phyloP scores from a whole-genome alignment of 2,888 invertebrate species.

The Cantharis flavilabris region DNA sequence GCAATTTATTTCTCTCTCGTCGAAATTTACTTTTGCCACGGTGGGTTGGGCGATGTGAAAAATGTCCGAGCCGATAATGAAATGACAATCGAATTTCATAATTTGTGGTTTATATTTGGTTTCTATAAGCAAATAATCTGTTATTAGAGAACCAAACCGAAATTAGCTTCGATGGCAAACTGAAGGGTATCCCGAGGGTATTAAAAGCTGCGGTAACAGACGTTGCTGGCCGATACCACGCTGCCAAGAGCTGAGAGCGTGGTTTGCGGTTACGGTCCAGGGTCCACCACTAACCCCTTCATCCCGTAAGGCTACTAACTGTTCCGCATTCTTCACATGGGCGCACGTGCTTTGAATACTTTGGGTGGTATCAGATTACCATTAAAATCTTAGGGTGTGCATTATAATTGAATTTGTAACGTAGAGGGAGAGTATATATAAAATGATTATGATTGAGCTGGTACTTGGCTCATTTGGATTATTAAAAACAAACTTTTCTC shows the following conservation, averaged over 20 bases:
- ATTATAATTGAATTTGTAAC: background rate
- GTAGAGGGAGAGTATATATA: background rate
- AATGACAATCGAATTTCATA: background rate
- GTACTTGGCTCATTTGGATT: background rate
- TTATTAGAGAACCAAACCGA: conserved; percentile 26
- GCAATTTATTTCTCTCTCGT: no score
- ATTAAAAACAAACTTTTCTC: background rate
- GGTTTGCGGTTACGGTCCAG: conserved; percentile 34
- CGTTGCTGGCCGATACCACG: conserved; percentile 23
- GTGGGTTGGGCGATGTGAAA: background rate
- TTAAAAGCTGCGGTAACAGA: conserved; percentile 29
- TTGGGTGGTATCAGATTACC: conserved; percentile 12
- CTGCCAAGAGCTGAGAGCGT: conserved; percentile 34
- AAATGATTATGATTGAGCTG: background rate
- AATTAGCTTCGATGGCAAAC: conserved; percentile 27
- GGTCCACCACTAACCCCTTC: conserved; percentile 29
- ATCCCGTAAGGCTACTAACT: conserved; percentile 23
- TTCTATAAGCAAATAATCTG: conserved; percentile 25
- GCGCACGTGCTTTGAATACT: conserved; percentile 25
- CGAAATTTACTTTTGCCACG: no score
- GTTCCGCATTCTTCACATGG: conserved; percentile 27
- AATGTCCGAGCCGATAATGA: background rate
- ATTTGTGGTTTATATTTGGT: conserved; percentile 18
- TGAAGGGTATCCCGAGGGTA: conserved; percentile 27
- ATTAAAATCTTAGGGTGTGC: background rate